Evolutionary conservation across 1,140 invertebrate genomes (phyloP).

Genomic region (Zaprionus africanus): DNA sequence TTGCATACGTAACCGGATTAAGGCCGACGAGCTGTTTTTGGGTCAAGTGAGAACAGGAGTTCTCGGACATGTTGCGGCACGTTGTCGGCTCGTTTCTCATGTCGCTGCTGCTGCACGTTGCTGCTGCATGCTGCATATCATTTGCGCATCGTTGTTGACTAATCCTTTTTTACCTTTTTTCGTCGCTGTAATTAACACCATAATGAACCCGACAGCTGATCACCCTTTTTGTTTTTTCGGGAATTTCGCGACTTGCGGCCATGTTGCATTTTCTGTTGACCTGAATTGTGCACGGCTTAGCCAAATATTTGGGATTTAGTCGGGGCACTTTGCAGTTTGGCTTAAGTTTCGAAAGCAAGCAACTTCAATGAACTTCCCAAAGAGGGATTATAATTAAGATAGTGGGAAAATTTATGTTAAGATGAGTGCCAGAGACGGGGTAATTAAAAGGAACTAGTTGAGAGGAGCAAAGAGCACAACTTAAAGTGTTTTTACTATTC

Average conservation of each 20-base stretch:
- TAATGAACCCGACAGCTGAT: constrained; percentile 73
- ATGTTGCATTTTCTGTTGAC: constrained; percentile 37
- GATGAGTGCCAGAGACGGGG: neutral
- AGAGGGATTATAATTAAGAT: neutral
- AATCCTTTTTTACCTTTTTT: constrained; percentile 51
- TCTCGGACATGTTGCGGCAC: constrained; percentile 27
- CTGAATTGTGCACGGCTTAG: constrained; percentile 46
- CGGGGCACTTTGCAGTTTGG: constrained; percentile 22
- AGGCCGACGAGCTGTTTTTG: constrained; percentile 66
- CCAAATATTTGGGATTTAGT: constrained; percentile 72
- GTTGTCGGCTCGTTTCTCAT: constrained; percentile 10
- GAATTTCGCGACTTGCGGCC: constrained; percentile 43
- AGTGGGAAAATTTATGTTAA: neutral
- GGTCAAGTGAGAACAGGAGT: constrained; percentile 32
- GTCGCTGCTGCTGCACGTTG: constrained; percentile 5
- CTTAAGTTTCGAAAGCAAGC: neutral
- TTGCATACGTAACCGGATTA: constrained; percentile 72
- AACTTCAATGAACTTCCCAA: constrained; percentile 46
- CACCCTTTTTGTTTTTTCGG: constrained; percentile 53
- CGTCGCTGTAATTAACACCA: constrained; percentile 59
- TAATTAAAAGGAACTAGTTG: neutral
- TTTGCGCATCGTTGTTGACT: constrained; percentile 38
- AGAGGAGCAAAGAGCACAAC: too few relatives aligned
- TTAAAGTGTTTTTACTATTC: too few relatives aligned
- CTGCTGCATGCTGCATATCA: constrained; percentile 30